A percentile compares a stretch with the other conserved stretches of the same genome.
Conservation (phyloP, 2,888 invertebrate genomes). For the Calliscelio sp. region DNA sequence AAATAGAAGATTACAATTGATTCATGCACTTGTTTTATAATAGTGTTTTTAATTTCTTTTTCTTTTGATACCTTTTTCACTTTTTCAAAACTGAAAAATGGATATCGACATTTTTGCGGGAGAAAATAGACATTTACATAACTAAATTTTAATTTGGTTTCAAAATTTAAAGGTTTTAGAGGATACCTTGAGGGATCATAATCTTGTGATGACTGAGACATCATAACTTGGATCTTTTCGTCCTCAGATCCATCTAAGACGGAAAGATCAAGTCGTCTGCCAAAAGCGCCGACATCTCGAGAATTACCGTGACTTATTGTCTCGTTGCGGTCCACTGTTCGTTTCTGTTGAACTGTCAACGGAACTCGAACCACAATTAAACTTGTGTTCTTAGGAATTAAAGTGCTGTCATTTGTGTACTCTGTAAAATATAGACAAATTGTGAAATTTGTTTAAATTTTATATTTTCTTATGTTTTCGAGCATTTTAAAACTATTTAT, state of each 20-base stretch:
- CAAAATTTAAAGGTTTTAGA: not conserved
- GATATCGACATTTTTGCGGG: not conserved
- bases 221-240: slow-evolving; percentile 99
- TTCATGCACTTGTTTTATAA: too few relatives aligned
- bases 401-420: slow-evolving; percentile 95
- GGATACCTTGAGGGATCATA: slow-evolving; percentile 97
- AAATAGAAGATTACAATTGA: too few relatives aligned
- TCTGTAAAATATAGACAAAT: too few relatives aligned
- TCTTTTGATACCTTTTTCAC: slow-evolving; percentile 48
- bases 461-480: too few relatives aligned
- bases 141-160: too few relatives aligned
- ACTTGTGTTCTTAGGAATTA: slow-evolving; percentile 99
- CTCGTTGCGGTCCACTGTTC: slow-evolving; percentile 90
- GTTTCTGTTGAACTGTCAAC: slow-evolving; percentile 91
- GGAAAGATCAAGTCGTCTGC: slow-evolving; percentile 93
- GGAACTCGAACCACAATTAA: slow-evolving; percentile 98
- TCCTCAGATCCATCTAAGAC: slow-evolving; percentile 97
- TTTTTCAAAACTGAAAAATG: slow-evolving; percentile 61
- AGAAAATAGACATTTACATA: too few relatives aligned
- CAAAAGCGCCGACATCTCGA: slow-evolving; percentile 83
- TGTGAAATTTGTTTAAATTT: too few relatives aligned
- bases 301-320: slow-evolving; percentile 80
- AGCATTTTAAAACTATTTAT: too few relatives aligned
- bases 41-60: too few relatives aligned
- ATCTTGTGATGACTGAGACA: slow-evolving; percentile 98